These are phyloP conservation scores for Falco naumanni DNA, from an alignment of 2,797 vertebrate genomes.

Conservation along the genomic window DNA sequence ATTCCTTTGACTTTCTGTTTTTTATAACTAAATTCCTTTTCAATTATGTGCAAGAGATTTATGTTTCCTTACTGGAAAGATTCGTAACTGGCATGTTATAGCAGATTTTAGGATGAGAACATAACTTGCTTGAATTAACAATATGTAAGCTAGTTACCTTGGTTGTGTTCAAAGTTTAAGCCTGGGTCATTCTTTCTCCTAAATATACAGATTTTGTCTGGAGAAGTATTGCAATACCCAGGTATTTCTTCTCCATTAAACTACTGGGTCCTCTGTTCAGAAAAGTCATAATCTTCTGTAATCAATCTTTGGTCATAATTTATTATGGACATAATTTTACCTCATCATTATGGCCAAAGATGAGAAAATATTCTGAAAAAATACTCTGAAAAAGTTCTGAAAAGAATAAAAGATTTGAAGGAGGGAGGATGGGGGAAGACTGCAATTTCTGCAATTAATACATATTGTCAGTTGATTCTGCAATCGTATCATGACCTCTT, in stretches of 20 bases:
- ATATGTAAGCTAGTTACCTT: background rate
- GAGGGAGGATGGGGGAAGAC: accelerated
- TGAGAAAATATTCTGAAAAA: background rate
- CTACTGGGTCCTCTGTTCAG: background rate
- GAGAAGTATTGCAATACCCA: background rate
- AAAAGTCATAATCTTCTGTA: background rate
- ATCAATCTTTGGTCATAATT: background rate
- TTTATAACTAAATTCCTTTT: background rate
- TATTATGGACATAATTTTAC: background rate
- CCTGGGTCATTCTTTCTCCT: background rate
- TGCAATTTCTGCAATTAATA: background rate
- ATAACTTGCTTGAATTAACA: background rate
- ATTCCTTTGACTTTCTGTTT: background rate
- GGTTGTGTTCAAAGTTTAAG: background rate
- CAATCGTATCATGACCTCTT: background rate
- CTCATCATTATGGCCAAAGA: background rate
- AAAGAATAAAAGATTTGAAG: background rate
- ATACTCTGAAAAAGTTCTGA: background rate
- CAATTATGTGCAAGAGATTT: background rate
- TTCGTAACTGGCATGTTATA: background rate
- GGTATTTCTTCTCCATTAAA: background rate
- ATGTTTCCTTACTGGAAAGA: background rate
- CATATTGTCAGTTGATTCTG: background rate
- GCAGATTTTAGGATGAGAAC: background rate
- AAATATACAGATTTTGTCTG: background rate